Base-by-base conservation (phyloP, 1,140 invertebrate species). In the Microplitis demolitor region DNA sequence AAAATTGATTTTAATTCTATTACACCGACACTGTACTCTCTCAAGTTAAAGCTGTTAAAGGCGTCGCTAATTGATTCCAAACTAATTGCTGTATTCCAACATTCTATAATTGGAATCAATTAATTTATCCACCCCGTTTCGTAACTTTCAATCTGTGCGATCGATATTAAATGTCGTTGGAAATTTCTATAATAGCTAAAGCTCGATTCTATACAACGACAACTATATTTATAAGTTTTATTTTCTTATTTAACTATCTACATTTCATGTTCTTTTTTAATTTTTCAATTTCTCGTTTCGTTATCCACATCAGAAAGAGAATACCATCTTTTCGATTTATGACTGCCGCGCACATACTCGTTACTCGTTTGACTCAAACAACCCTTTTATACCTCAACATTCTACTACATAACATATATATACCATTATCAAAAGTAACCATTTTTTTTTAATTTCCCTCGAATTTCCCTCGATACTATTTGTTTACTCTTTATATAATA, bases 31-130 rank as follows among this genome's bases (percentile, higher is more conserved):
- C 14, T 24, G 56, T 16, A 64, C 34, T 35, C 5, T n/a, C 35
- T 45, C 37, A 64, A 35, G 39, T 35, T n/a, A n/a, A 64, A 50
- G 39, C 9, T 31, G 34, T 37, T 50, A 9, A 64, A 64, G 62
- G 39, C 37, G 13, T 64, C 62, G 39, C 79, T 83, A 82, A 84
- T 82, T 83, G 78, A 80, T 83, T 83, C 78, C 74, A 73, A 78
- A 77, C 78, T 83, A 84, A 84, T 84, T 83, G 79, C 78, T 74
- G 74, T 75, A 77, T 80, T 78, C 74, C 76, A 64, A 69, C 71
- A 76, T 77, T 69, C 73, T 76, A 76, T 83, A 83, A 83, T 82
- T 83, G 79, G 76, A 83, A 77, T 78, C 78, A 78, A 83, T 84
- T 81, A 84, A 83, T 83, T 80, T 80, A 68, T 72, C 76, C 76